Base-by-base conservation (phyloP, 92 coral and sea anemone species). In the Montipora capitata region DNA sequence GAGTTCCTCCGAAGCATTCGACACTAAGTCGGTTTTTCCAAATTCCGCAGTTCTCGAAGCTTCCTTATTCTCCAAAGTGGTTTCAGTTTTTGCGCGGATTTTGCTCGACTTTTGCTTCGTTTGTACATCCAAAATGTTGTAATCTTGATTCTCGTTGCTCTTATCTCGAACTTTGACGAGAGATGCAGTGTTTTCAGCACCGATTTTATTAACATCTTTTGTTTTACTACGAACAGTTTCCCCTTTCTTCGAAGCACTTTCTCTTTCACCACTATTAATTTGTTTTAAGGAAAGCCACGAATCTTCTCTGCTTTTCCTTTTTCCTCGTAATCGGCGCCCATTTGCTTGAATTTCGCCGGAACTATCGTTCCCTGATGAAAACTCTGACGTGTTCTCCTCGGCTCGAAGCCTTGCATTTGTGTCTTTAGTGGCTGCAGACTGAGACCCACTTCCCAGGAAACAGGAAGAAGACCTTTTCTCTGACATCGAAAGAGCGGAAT, bases 351-450 rank as follows among this genome's bases (percentile, higher is more conserved):
- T 48, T 43, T 93, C 91, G 16, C 92, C 98, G 0, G 96, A 80
- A 66, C 95, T 93, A 67, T 95, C 98, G 86, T 89, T 85, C 39
- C 90, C 94, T 40, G 98, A 95, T 68, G 94, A 85, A 43, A 90
- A 93, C 42, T 93, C 98, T 7, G 81, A 80, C 51, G 71, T 71
- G 81, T 76, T 91, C 74, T 51, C 77, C 35, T 78, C 85, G 42
- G 64, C 76, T 40, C 91, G 80, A 17, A 71, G 76, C 40, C 96
- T 82, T 39, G 78, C 51, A 57, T 68, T 48, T 8, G 51, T 4
- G 58, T 79, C 64, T 58, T 79, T 87, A 18, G 68, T 4, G 10
- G 81, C 76, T 39, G 79, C 79, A 41, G 90, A 59, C 59, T 76
- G 78, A 41, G 84, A 76, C 2, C 70, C 45, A 12, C 76, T 83